Percentiles rank a stretch among this genome's conserved stretches.
Evolutionary conservation across 1,140 invertebrate species (phyloP).

Genomic region (Caenorhabditis tropicalis): DNA sequence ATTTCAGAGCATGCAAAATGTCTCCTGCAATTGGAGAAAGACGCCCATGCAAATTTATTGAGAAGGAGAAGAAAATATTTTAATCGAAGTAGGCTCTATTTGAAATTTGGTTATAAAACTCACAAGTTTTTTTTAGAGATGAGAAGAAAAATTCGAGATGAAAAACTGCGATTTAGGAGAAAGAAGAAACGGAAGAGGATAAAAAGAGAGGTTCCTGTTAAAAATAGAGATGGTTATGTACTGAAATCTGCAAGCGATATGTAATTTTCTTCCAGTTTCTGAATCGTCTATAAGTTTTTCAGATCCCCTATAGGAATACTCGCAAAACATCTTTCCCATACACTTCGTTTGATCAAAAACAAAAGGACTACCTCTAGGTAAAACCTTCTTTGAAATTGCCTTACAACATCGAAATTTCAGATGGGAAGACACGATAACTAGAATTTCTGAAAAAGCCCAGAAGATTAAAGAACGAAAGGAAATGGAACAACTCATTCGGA

Average conservation of each 20-base stretch:
- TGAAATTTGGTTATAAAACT: not conserved
- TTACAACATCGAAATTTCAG: not conserved
- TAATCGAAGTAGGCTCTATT: not conserved
- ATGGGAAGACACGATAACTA: slow-evolving; percentile 52
- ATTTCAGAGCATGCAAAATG: slow-evolving; percentile 50
- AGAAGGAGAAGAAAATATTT: not conserved
- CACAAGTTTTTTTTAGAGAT: not conserved
- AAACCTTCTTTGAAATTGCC: not conserved
- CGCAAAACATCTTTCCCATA: slow-evolving; percentile 51
- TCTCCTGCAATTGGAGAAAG: not conserved
- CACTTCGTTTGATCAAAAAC: slow-evolving; percentile 39
- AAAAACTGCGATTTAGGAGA: not conserved
- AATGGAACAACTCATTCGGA: not conserved
- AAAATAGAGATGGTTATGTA: not conserved
- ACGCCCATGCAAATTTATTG: not conserved
- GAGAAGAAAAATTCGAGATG: not conserved
- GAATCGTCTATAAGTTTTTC: not conserved
- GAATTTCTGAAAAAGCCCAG: slow-evolving; percentile 28
- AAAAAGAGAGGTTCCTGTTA: not conserved
- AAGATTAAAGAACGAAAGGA: slow-evolving; percentile 37
- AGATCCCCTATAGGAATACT: slow-evolving; percentile 36
- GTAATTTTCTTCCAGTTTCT: too few species aligned
- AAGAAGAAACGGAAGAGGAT: not conserved
- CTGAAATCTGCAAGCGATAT: slow-evolving; percentile 7
- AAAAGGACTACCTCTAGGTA: not conserved